Conservation (phyloP, 1,140 invertebrate species). For the Pomacea maculata region DNA sequence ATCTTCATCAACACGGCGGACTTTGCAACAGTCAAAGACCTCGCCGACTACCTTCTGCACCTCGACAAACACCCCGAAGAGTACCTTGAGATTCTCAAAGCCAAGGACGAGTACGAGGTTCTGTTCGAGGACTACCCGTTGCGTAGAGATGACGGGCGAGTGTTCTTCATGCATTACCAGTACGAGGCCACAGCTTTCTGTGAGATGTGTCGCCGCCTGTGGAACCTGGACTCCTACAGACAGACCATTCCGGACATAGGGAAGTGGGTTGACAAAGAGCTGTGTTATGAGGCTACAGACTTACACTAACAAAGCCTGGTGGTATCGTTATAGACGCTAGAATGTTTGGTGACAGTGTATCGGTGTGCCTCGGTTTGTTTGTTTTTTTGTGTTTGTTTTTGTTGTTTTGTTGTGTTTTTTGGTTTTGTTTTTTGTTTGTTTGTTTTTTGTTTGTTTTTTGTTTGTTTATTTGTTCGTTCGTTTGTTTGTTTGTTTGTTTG, state of each 20-base stretch:
- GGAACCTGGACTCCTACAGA: slow-evolving; percentile 16
- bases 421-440: no score
- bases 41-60: slow-evolving; percentile 33
- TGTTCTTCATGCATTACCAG: slow-evolving; percentile 13
- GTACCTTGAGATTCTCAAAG: slow-evolving; percentile 22
- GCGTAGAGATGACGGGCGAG: background rate
- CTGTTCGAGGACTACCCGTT: slow-evolving; percentile 22
- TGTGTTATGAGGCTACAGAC: slow-evolving; percentile 14
- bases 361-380: no score
- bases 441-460: no score
- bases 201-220: slow-evolving; percentile 22
- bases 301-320: background rate
- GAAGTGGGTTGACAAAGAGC: slow-evolving; percentile 13
- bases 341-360: no score
- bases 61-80: slow-evolving; percentile 27
- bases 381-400: no score
- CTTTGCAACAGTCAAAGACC: slow-evolving; percentile 25
- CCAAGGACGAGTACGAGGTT: slow-evolving; percentile 27
- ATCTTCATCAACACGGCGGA: slow-evolving; percentile 29
- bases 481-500: no score
- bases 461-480: no score
- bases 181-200: slow-evolving; percentile 17
- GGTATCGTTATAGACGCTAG: no score
- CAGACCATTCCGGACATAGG: slow-evolving; percentile 20
- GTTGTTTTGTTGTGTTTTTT: no score